Conservation (phyloP, 1,140 invertebrate genomes). For the Temnothorax nylanderi region DNA sequence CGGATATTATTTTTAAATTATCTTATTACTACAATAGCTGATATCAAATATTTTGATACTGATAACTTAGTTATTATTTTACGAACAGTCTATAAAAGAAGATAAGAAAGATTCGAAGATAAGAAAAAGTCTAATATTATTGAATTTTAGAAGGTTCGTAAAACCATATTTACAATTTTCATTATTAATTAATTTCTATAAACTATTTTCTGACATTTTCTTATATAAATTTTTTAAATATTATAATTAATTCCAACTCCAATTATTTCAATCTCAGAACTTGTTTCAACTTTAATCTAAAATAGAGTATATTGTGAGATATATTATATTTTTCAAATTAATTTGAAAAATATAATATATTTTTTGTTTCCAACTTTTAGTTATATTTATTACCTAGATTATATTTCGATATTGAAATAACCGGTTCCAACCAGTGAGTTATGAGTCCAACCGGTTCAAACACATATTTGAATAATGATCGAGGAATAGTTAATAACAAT, state of each 20-base stretch:
- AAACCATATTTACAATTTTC: background rate
- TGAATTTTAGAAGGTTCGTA: background rate
- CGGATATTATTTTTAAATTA: background rate
- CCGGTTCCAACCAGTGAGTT: constrained; percentile 53
- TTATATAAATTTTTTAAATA: background rate
- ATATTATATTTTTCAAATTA: background rate
- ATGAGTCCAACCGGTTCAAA: constrained; percentile 7
- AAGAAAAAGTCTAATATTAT: background rate
- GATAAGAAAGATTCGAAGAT: background rate
- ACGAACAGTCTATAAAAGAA: background rate
- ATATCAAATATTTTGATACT: background rate
- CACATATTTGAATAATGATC: constrained; percentile 58
- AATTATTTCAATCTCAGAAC: background rate
- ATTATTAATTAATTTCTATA: background rate
- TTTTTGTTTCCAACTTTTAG: too few species aligned
- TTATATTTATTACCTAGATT: background rate
- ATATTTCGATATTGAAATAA: constrained; percentile 25
- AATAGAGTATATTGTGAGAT: background rate
- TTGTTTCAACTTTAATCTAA: background rate
- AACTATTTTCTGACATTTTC: background rate
- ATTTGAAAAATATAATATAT: background rate
- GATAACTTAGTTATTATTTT: background rate
- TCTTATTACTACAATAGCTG: background rate
- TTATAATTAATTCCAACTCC: background rate
- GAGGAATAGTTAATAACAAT: constrained; percentile 26